Percentiles rank a stretch among this genome's conserved stretches.
Conservation (phyloP, 2,888 invertebrate genomes). For the Gari tellinella region DNA sequence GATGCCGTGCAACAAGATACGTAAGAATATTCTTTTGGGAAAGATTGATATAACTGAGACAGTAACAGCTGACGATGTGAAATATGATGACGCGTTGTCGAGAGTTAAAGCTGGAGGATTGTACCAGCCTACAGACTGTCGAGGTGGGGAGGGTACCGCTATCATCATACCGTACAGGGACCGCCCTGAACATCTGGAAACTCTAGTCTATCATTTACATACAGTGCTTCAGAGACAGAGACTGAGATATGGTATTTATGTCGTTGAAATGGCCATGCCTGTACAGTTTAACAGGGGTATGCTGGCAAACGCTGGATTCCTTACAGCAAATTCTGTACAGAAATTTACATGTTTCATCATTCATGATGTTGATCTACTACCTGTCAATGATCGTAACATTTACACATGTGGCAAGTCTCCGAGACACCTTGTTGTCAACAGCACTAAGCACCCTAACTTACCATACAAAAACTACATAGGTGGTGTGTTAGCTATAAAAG, state of each 20-base stretch:
- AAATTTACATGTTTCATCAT: conserved; percentile 45
- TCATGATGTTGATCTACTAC: conserved; percentile 46
- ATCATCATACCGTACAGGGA: conserved; percentile 37
- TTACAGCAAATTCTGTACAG: conserved; percentile 27
- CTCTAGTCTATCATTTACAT: conserved; percentile 26
- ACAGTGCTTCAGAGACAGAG: conserved; percentile 30
- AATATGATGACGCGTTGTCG: too few species aligned
- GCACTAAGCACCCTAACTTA: conserved; percentile 24
- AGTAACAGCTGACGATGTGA: too few species aligned
- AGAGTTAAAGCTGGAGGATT: too few species aligned
- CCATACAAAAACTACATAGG: too few species aligned
- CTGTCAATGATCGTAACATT: conserved; percentile 31
- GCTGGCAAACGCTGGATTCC: conserved; percentile 43
- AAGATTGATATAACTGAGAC: too few species aligned
- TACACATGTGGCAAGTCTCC: conserved; percentile 36
- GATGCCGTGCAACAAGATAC: too few species aligned
- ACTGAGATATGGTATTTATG: conserved; percentile 37
- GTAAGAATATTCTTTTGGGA: too few species aligned
- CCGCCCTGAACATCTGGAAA: conserved; percentile 20
- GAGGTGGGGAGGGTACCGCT: conserved; percentile 6
- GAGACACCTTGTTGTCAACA: conserved; percentile 25
- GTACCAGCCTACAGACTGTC: conserved; percentile 13
- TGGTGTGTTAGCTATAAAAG: too few species aligned
- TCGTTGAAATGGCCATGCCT: conserved; percentile 44
- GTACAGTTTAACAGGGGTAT: conserved; percentile 48